phyloP scores from a whole-genome alignment of 2,888 invertebrate species.

The Empis livida region DNA sequence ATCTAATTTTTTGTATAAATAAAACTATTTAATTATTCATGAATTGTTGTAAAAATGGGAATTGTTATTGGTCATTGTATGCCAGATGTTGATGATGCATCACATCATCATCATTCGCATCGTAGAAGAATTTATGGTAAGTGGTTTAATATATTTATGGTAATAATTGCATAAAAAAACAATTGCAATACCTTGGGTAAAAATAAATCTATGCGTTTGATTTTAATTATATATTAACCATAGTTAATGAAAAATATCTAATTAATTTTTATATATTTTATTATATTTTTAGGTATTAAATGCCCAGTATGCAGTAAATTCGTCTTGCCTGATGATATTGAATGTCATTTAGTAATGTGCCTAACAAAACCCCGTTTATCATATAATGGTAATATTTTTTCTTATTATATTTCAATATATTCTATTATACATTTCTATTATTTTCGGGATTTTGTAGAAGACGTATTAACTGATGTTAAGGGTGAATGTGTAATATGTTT shows the following conservation, averaged over 20 bases:
- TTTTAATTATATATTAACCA: no score
- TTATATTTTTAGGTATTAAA: conserved; percentile 73
- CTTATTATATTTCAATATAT: not conserved
- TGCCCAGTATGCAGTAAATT: conserved; percentile 99
- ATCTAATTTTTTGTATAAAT: not conserved
- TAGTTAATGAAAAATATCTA: no score
- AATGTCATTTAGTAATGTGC: conserved; percentile 99
- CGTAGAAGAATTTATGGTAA: conserved; percentile 37
- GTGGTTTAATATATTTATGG: no score
- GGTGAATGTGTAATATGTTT: conserved; percentile 99
- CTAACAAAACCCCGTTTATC: conserved; percentile 97
- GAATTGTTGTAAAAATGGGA: conserved; percentile 40
- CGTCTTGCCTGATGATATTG: conserved; percentile 96
- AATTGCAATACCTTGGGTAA: no score
- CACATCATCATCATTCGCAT: conserved; percentile 27
- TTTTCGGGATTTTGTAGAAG: conserved; percentile 58
- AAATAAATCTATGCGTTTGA: no score
- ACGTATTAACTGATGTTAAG: conserved; percentile 88
- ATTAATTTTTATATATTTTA: not conserved
- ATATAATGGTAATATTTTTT: conserved; percentile 75
- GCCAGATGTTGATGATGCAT: conserved; percentile 51
- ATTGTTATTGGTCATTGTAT: conserved; percentile 61
- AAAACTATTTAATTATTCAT: not conserved
- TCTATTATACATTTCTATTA: not conserved
- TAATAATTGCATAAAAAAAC: no score